Evolutionary conservation across 1,140 invertebrate genomes (phyloP), one percentile per base, ranked within the genome.

Genomic region (Ectropis grisescens): DNA sequence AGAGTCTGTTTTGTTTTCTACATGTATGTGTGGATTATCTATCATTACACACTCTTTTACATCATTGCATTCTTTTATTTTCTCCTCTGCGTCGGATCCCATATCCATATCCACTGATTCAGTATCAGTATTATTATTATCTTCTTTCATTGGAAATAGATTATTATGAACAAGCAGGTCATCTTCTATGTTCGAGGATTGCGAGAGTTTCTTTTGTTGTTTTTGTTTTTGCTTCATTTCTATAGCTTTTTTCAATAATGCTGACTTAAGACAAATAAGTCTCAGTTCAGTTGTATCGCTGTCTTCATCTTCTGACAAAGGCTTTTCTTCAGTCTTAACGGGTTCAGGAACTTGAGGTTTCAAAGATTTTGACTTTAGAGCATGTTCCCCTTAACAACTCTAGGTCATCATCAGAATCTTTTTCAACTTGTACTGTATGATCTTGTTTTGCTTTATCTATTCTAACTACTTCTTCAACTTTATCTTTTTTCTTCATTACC

Each of bases 81-180:
- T 74, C 2, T 76, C 68, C 33, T 74, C 70, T 23, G 37, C 62
- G 53, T 81, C 76, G 29, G 70, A 76, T 22, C 65, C 74, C 42
- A 82, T 82, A 35, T 82, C 80, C 78, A 82, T 82, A 48, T 82
- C 80, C 22, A 82, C 65, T 6, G 75, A 76, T 50, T 82, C 75
- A 38, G 70, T 69, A 46, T 82, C 78, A 16, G 78, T 82, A 42
- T 75, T 75, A 41, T 79, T 70, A 29, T 34, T 41, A 11, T 44
- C 41, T 11, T 44, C 26, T 36, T 48, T 38, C 12, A 37, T 32
- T 25, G 23, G 25, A 11, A 36, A 15, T 12, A 34, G 25, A 23
- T 37, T 22, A 7, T 33, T 26, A 39, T 56, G 35, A 38, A 51
- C 9, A 9, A 36, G 32, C 22, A 50, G 33, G 14, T 69, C 56